Evolutionary conservation across 1,140 invertebrate species (phyloP), one percentile per base, ranked within the genome.

Genomic region (Drosophila mayri): DNA sequence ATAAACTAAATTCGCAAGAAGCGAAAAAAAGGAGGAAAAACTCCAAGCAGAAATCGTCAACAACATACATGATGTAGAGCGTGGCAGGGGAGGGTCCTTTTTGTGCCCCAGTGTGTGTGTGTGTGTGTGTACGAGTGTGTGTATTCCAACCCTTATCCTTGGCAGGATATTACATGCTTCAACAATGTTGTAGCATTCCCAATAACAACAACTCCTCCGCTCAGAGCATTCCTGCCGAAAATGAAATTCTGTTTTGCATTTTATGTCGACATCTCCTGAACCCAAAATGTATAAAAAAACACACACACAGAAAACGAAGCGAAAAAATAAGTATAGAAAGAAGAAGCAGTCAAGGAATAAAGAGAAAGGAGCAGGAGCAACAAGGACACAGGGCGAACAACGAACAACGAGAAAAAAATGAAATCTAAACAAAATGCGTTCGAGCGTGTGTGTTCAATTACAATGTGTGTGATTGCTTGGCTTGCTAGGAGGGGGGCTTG

Each of bases 371-470:
- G 61, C 74, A 25, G 63, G 73, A 77, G 76, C 77, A 77, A 64
- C 43, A 66, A 70, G 61, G 50, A 70, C 47, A 72, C 50, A 62
- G 58, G 44, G 52, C 35, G 52, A 55, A 55, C 52, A 55, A 38
- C 50, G 50, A 54, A 64, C 50, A 68, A 52, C 49, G 35, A 35
- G 40, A 49, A 67, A 68, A 83, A 90, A 90, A 90, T 90, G 81
- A 90, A 90, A 90, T 90, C 86, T 90, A 90, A 90, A 90, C 85
- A 90, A 90, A 91, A 91, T 91, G 84, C 88, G 85, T 85, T 91
- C 75, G 79, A 88, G 88, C 90, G 79, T 91, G 88, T 91, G 84
- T 90, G 88, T 91, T 91, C 88, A 91, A 91, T 91, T 91, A 91
- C 88, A 91, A 91, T 91, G 88, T 91, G 88, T 91, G 88, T 91